Evolutionary conservation across 2,888 invertebrate genomes (phyloP), one percentile per base, ranked within the genome.

Genomic region (Nezara viridula): DNA sequence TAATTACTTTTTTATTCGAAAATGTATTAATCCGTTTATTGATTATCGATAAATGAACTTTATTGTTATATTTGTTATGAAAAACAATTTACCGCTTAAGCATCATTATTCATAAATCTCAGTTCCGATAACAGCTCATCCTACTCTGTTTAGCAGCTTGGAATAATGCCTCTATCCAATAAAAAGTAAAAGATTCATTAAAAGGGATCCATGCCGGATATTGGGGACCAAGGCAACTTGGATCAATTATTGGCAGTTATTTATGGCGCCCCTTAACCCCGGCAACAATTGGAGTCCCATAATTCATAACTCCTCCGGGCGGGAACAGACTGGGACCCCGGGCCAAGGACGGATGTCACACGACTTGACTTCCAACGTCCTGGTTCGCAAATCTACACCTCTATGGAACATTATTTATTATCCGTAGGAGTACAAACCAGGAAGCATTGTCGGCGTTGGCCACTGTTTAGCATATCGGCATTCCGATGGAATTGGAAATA

Each of bases 201-300:
- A 73, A 73, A 37, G 37, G 21, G 66, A 73, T n/a, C 16, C 66
- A 37, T 73, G 32, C 66, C 66, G 66, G 66, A 73, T 73, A 73
- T 73, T 73, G 24, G 37, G 37, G 66, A 73, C 66, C 66, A 47
- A 81, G 81, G 81, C 81, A 40, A 47, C 44, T 40, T 81, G 40
- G 81, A 81, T n/a, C 37, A 44, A 81, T 81, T 81, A 81, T 81
- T n/a, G 44, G 40, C 24, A 5, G 44, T 81, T 81, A 81, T 81
- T 81, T 81, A 81, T 81, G 44, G 3, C 3, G 12, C 44, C 24
- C 10, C 40, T 24, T 77, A 77, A 24, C 24, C 77, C 77, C 77
- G 44, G 44, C 81, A 81, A 81, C 81, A 44, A 81, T 81, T n/a
- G 44, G n/a, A 81, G n/a, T 81, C 40, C 24, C n/a, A 81, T 81